phyloP scores from a whole-genome alignment of 2,113 vertebrate genomes.

The Dicerorhinus sumatrensis region DNA sequence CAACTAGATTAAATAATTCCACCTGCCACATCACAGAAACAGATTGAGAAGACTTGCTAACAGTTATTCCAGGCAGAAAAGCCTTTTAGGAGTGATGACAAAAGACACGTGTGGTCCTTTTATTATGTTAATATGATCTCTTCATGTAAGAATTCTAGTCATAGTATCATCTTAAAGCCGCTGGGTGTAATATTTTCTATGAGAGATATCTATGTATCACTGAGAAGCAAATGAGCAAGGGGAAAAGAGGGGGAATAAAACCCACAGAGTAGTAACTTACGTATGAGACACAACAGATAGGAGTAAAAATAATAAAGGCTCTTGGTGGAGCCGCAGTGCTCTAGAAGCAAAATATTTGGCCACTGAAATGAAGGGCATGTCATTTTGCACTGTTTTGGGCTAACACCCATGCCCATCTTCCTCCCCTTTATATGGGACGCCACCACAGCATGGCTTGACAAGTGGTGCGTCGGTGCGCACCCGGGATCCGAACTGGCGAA shows the following conservation, averaged over 20 bases:
- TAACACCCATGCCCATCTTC: too few relatives aligned
- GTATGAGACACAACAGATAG: background rate
- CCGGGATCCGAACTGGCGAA: too few relatives aligned
- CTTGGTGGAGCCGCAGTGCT: background rate
- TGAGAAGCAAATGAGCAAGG: background rate
- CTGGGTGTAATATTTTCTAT: background rate
- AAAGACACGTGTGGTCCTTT: slow-evolving; percentile 50
- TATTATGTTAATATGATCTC: slow-evolving; percentile 71
- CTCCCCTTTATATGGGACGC: too few relatives aligned
- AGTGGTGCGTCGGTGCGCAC: too few relatives aligned
- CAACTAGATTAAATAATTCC: slow-evolving; percentile 84
- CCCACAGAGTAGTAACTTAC: background rate
- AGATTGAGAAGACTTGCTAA: slow-evolving; percentile 83
- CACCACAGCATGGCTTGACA: too few relatives aligned
- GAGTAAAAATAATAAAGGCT: background rate
- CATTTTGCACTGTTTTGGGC: background rate
- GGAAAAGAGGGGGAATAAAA: background rate
- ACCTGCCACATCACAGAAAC: slow-evolving; percentile 84
- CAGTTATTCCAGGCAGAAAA: slow-evolving; percentile 81
- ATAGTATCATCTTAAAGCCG: background rate
- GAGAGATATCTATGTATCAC: background rate
- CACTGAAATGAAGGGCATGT: background rate
- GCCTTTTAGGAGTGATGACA: slow-evolving; percentile 47
- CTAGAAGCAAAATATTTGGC: slow-evolving; percentile 38
- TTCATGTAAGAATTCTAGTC: slow-evolving; percentile 26